Percentiles rank a stretch among this genome's conserved stretches.
phyloP scores from a whole-genome alignment of 2,797 vertebrate genomes.

The Yasuhikotakia modesta region DNA sequence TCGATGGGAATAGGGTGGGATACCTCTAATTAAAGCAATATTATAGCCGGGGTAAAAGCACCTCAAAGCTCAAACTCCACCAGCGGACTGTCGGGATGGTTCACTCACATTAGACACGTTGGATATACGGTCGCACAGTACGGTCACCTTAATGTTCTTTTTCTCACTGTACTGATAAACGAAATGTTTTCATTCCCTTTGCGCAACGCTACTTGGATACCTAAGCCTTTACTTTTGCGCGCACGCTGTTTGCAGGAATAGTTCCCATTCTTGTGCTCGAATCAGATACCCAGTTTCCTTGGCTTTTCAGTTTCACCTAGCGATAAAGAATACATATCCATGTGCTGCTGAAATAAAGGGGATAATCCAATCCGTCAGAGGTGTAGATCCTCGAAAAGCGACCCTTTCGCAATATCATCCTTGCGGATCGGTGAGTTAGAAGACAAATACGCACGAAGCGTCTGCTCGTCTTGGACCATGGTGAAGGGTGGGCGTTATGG shows the following conservation, averaged over 20 bases:
- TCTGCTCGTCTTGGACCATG: constrained; percentile 44
- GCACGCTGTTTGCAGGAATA: constrained; percentile 7
- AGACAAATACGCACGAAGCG: constrained; percentile 29
- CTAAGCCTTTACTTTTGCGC: constrained; percentile 16
- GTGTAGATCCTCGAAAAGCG: constrained; percentile 42
- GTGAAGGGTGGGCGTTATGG: constrained; percentile 50
- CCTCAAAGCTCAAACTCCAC: constrained; percentile 39
- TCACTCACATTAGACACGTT: constrained; percentile 1
- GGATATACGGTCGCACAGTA: constrained; percentile 7
- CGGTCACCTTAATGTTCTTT: constrained; percentile 20
- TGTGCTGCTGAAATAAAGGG: constrained; percentile 8
- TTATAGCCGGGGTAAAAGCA: constrained; percentile 6
- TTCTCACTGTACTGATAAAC: constrained; percentile 5
- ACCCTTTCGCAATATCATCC: constrained; percentile 36
- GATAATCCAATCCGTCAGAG: constrained; percentile 34
- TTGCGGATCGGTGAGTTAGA: constrained; percentile 33
- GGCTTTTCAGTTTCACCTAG: constrained; percentile 34
- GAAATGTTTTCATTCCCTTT: constrained; percentile 8
- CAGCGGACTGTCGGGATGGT: constrained; percentile 7
- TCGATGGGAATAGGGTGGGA: constrained; percentile 5
- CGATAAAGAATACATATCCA: constrained; percentile 45
- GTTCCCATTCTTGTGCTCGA: constrained; percentile 42
- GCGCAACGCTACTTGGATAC: background rate
- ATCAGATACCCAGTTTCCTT: constrained; percentile 38
- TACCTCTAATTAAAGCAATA: constrained; percentile 23